Evolutionary conservation across 2,113 vertebrate species (phyloP).

Genomic region (Chloebia gouldiae): DNA sequence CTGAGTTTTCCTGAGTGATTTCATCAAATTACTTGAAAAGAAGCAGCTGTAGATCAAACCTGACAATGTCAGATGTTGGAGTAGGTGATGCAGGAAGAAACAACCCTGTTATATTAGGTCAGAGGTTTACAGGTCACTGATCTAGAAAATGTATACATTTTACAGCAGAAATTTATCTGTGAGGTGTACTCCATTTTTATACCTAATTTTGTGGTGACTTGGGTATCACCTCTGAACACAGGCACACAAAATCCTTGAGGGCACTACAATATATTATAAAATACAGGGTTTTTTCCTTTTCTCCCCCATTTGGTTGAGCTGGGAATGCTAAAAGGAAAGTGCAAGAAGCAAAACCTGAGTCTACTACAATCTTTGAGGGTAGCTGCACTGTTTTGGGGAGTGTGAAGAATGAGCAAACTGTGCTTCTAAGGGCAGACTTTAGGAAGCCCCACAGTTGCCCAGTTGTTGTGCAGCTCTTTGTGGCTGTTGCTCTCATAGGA

Average conservation of each 20-base stretch:
- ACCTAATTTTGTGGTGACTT: background rate
- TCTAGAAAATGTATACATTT: background rate
- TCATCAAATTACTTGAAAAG: background rate
- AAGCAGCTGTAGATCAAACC: background rate
- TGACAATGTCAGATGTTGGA: background rate
- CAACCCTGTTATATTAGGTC: background rate
- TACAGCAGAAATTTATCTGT: background rate
- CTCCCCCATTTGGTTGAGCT: background rate
- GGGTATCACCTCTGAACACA: background rate
- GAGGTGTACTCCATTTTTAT: background rate
- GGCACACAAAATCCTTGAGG: background rate
- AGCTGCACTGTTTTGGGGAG: background rate
- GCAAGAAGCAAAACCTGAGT: background rate
- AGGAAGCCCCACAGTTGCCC: background rate
- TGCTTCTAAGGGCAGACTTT: background rate
- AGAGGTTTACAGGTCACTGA: background rate
- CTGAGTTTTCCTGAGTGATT: background rate
- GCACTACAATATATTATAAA: background rate
- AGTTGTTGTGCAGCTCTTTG: background rate
- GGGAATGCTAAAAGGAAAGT: background rate
- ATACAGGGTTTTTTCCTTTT: fast-evolving
- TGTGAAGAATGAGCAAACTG: background rate
- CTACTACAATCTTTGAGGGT: background rate
- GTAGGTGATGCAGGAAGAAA: background rate
- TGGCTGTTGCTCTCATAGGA: background rate